Percentiles rank a stretch among this genome's conserved stretches.
Evolutionary conservation across 2,888 invertebrate species (phyloP).

Genomic region (Euplagia quadripunctaria): DNA sequence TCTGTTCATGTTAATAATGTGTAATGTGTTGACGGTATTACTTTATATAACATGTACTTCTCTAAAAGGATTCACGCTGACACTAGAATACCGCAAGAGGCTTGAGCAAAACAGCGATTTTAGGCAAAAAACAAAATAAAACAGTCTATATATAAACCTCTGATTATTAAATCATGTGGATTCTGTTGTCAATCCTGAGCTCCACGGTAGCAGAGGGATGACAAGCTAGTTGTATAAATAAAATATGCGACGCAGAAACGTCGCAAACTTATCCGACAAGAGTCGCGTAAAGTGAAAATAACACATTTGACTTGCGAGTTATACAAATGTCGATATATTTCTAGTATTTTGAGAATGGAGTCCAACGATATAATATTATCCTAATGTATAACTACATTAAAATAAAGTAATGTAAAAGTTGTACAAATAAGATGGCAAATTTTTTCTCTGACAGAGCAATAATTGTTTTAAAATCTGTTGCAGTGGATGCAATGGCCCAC

Average conservation of each 20-base stretch:
- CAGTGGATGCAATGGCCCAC: background rate
- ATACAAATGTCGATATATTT: slow-evolving; percentile 15
- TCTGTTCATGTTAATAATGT: background rate
- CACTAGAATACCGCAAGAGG: background rate
- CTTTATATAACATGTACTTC: too few relatives aligned
- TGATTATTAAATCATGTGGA: slow-evolving; percentile 41
- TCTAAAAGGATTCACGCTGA: too few relatives aligned
- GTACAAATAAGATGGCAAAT: background rate
- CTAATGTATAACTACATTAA: background rate
- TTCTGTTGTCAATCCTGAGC: slow-evolving; percentile 23
- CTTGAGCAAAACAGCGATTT: background rate
- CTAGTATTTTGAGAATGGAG: background rate
- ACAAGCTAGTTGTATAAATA: slow-evolving; percentile 40
- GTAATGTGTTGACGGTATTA: too few relatives aligned
- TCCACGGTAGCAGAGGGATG: slow-evolving; percentile 23
- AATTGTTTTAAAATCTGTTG: background rate
- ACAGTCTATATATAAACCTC: slow-evolving; percentile 19
- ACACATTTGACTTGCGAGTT: slow-evolving; percentile 26
- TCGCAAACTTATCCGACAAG: slow-evolving; percentile 31
- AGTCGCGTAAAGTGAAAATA: slow-evolving; percentile 22
- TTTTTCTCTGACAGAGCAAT: background rate
- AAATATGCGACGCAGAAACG: slow-evolving; percentile 33
- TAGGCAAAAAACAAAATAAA: slow-evolving; percentile 2
- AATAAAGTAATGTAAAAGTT: background rate
- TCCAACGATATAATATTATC: background rate